These are phyloP conservation scores for Amiota communis DNA, from an alignment of 2,888 invertebrate species.

Conservation along the genomic window DNA sequence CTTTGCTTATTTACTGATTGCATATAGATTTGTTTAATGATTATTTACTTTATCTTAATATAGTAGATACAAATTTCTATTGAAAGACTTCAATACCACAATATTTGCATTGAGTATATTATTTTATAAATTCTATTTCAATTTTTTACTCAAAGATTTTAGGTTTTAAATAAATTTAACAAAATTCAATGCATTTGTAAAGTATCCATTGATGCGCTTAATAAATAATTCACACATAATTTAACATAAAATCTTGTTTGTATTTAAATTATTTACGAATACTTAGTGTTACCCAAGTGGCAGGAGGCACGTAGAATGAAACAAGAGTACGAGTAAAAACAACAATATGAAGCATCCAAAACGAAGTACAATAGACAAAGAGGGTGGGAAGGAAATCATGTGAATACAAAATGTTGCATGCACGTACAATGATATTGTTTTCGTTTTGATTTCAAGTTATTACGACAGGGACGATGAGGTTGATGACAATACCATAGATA, in stretches of 20 bases:
- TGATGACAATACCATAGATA: not conserved
- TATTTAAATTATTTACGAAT: constrained; percentile 56
- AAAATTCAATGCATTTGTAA: constrained; percentile 3
- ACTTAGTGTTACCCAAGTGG: constrained; percentile 38
- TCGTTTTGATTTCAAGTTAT: constrained; percentile 46
- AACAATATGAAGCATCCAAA: not conserved
- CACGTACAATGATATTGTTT: constrained; percentile 12
- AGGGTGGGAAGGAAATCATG: no score
- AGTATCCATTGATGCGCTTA: constrained; percentile 39
- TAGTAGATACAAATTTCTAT: not conserved
- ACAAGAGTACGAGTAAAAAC: not conserved
- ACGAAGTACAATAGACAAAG: not conserved
- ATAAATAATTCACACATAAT: constrained; percentile 60
- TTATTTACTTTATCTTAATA: constrained; percentile 44
- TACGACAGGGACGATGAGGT: constrained; percentile 28
- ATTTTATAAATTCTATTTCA: not conserved
- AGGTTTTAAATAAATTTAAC: not conserved
- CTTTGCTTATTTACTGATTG: constrained; percentile 59
- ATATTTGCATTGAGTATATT: not conserved
- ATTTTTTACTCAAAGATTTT: not conserved
- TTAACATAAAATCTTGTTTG: constrained; percentile 53
- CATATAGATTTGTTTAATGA: constrained; percentile 58
- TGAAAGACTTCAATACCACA: not conserved
- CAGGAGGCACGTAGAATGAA: constrained; percentile 41
- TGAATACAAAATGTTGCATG: constrained; percentile 2